These are phyloP conservation scores for Chelonus insularis DNA, from an alignment of 1,140 invertebrate genomes.

Conservation along the genomic window DNA sequence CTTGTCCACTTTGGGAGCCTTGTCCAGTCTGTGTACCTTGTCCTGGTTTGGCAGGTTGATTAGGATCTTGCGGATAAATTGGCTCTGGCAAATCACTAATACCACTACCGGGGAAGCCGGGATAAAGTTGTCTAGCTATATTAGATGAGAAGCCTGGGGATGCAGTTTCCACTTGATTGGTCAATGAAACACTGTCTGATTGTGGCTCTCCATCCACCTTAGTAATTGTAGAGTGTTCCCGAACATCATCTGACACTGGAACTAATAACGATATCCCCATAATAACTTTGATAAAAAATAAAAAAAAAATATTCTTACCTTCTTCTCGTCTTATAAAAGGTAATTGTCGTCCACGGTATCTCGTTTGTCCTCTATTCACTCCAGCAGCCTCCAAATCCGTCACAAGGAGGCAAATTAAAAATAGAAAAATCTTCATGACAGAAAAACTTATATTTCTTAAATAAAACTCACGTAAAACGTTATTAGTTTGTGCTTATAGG, in stretches of 20 bases:
- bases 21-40: conserved; percentile 32
- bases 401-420: not conserved
- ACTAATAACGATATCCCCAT: too few relatives aligned
- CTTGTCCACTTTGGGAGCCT: not conserved
- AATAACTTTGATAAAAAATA: too few relatives aligned
- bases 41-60: conserved; percentile 23
- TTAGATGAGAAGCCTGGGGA: conserved; percentile 25
- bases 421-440: conserved; percentile 26
- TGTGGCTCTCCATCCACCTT: conserved; percentile 35
- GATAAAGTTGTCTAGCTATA: conserved; percentile 35
- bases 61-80: conserved; percentile 15
- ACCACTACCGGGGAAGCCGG: conserved; percentile 28
- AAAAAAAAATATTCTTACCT: conserved; percentile 39
- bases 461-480: not conserved
- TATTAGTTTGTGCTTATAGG: not conserved
- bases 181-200: not conserved
- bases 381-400: conserved; percentile 10
- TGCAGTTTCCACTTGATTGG: conserved; percentile 27
- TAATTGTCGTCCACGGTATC: conserved; percentile 38
- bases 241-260: conserved; percentile 35
- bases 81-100: conserved; percentile 30
- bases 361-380: conserved; percentile 7
- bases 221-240: conserved; percentile 43
- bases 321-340: conserved; percentile 37
- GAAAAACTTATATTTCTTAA: not conserved